Percentiles rank a stretch among this genome's conserved stretches.
These are phyloP conservation scores for Barnardius zonarius DNA, from an alignment of 2,113 vertebrate species.

Conservation along the genomic window DNA sequence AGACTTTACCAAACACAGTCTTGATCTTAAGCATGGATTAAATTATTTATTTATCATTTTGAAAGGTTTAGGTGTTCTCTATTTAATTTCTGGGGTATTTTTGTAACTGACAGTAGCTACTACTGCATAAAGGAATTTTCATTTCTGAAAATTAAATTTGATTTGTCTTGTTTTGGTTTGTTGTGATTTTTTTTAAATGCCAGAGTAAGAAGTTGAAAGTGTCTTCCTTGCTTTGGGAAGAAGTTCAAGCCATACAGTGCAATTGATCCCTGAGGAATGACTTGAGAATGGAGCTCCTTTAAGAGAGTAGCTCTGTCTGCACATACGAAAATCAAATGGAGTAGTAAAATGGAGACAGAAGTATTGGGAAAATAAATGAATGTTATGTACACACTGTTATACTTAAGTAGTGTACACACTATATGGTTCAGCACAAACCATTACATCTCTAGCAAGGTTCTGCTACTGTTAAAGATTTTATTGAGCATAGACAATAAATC, in stretches of 20 bases:
- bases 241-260: neutral
- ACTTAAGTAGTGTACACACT: neutral
- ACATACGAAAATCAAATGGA: neutral
- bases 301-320: constrained; percentile 1
- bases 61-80: neutral
- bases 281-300: neutral
- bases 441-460: neutral
- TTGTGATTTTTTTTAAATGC: neutral
- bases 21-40: neutral
- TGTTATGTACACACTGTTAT: neutral
- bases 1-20: neutral
- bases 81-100: neutral
- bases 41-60: neutral
- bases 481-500: neutral
- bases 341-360: neutral
- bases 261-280: neutral
- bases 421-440: neutral
- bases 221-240: neutral
- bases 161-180: neutral
- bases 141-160: neutral
- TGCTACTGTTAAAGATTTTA: neutral
- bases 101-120: neutral
- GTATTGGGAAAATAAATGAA: neutral
- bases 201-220: neutral
- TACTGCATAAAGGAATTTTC: neutral